phyloP scores from a whole-genome alignment of 2,113 vertebrate genomes.

The Rhombomys opimus region DNA sequence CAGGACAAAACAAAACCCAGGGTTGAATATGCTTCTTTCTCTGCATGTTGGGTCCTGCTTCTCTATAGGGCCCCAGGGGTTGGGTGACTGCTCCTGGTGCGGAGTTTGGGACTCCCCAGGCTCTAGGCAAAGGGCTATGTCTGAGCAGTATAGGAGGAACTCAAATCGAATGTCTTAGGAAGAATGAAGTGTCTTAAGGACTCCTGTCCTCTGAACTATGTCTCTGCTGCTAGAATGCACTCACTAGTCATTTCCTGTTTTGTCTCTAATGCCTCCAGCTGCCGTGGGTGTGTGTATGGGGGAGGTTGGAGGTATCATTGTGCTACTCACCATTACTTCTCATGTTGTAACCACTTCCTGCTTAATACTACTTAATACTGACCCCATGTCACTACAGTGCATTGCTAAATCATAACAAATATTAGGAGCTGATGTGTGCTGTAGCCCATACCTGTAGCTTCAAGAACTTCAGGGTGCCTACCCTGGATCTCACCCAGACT shows the following conservation, averaged over 20 bases:
- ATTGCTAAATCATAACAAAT: fast-evolving
- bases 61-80: neutral
- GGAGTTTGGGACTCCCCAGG: neutral
- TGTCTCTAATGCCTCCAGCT: neutral
- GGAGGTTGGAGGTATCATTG: neutral
- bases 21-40: neutral
- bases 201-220: neutral
- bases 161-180: neutral
- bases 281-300: neutral
- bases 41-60: neutral
- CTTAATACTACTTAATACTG: neutral
- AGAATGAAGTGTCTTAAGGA: neutral
- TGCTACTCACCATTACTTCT: neutral
- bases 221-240: neutral
- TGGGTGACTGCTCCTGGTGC: neutral
- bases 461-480: fast-evolving
- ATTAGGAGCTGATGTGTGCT: too few species aligned
- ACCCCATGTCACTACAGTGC: neutral
- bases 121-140: too few species aligned
- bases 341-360: neutral
- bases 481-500: fast-evolving
- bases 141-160: neutral
- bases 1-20: neutral
- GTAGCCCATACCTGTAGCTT: neutral
- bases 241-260: neutral